phyloP scores from a whole-genome alignment of 2,113 vertebrate genomes.

The Corydoras sp. region DNA sequence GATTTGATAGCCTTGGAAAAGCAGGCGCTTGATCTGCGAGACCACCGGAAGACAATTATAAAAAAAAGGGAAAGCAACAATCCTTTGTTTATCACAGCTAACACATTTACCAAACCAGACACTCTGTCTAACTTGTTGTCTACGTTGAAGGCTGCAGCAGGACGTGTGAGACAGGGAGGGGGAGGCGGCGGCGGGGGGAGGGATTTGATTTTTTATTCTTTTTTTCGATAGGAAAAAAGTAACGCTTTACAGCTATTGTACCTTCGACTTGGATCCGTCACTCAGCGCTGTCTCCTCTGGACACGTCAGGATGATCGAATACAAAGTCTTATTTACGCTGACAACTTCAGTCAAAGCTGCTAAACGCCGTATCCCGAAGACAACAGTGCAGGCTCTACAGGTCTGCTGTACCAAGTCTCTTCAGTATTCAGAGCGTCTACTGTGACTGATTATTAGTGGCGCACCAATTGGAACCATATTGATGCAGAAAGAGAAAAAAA shows the following conservation, averaged over 20 bases:
- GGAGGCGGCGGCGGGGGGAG: no score
- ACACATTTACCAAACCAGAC: constrained; percentile 65
- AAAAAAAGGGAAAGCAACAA: constrained; percentile 58
- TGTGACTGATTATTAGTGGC: no score
- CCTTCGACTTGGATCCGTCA: no score
- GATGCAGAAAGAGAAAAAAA: no score
- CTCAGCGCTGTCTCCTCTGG: no score
- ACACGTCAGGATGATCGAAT: no score
- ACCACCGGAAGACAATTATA: constrained; percentile 56
- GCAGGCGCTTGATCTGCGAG: constrained; percentile 65
- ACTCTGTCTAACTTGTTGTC: constrained; percentile 58
- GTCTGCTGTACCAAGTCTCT: no score
- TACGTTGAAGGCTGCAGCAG: constrained; percentile 32
- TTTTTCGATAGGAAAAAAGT: background rate
- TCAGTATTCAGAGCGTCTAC: no score
- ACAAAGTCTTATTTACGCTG: no score
- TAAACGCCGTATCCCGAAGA: background rate
- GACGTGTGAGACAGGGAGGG: constrained; percentile 19
- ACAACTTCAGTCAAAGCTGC: background rate
- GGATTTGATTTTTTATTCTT: constrained; percentile 14
- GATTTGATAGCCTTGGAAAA: constrained; percentile 56
- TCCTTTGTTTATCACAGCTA: constrained; percentile 76
- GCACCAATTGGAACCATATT: no score
- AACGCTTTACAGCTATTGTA: background rate
- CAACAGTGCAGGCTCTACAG: no score